These are phyloP conservation scores for Uropsilus gracilis DNA, from an alignment of 2,113 vertebrate genomes.

Conservation along the genomic window DNA sequence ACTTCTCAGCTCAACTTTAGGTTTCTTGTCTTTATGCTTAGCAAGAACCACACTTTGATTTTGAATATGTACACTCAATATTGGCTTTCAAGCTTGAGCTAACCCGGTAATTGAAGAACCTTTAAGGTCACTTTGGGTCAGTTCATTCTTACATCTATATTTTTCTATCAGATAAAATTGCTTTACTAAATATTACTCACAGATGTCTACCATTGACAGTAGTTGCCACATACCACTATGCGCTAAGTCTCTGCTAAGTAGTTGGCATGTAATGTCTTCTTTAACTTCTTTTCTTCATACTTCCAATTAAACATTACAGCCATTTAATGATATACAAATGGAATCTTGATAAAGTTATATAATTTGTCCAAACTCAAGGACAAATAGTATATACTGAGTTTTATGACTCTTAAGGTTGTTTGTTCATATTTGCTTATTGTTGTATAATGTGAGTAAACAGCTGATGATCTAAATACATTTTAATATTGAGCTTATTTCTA, in stretches of 20 bases:
- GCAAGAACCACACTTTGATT: neutral
- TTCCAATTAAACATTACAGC: neutral
- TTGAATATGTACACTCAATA: neutral
- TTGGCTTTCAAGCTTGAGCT: neutral
- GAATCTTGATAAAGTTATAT: neutral
- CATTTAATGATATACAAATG: neutral
- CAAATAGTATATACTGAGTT: neutral
- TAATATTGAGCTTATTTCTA: neutral
- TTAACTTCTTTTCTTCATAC: slow-evolving; percentile 7
- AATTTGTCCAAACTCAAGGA: neutral
- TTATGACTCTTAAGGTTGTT: neutral
- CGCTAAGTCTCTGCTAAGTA: neutral
- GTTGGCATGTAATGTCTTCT: neutral
- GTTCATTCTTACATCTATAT: neutral
- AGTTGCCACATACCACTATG: neutral
- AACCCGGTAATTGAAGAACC: neutral
- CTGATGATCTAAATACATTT: neutral
- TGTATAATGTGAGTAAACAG: neutral
- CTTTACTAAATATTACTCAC: neutral
- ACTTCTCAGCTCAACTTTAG: neutral
- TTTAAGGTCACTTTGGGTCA: neutral
- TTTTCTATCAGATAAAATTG: neutral
- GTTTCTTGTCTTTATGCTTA: neutral
- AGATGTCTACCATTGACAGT: neutral
- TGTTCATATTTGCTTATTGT: neutral